Conservation (phyloP, 2,888 invertebrate species). For the Suillia variegata region DNA sequence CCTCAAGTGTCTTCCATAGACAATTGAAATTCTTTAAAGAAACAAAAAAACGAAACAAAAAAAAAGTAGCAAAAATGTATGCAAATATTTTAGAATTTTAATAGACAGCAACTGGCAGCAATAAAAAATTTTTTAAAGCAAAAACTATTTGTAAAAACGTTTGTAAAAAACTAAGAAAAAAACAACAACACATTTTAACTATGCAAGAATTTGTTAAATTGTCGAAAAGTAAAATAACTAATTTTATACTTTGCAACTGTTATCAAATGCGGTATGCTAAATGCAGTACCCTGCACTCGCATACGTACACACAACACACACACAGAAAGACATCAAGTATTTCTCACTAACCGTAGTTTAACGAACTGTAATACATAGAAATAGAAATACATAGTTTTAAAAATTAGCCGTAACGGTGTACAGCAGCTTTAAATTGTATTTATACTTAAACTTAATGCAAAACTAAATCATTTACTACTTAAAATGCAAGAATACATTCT, state of each 20-base stretch:
- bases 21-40: too few relatives aligned
- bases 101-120: neutral
- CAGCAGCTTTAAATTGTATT: neutral
- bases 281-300: too few relatives aligned
- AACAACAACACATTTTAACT: neutral
- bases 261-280: too few relatives aligned
- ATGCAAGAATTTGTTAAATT: neutral
- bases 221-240: too few relatives aligned
- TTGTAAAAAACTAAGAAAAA: neutral
- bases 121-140: neutral
- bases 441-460: neutral
- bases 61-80: neutral
- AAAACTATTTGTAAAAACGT: neutral
- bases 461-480: too few relatives aligned
- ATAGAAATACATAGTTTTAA: too few relatives aligned
- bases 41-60: neutral
- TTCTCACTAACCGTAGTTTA: too few relatives aligned
- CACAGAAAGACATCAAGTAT: too few relatives aligned
- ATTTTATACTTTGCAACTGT: too few relatives aligned
- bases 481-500: neutral
- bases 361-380: too few relatives aligned
- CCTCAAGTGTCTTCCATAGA: conserved; percentile 4
- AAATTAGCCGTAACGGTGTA: too few relatives aligned
- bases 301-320: too few relatives aligned
- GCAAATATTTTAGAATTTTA: neutral